These are phyloP conservation scores for Aythya baeri DNA, from an alignment of 2,113 vertebrate species.

Conservation along the genomic window DNA sequence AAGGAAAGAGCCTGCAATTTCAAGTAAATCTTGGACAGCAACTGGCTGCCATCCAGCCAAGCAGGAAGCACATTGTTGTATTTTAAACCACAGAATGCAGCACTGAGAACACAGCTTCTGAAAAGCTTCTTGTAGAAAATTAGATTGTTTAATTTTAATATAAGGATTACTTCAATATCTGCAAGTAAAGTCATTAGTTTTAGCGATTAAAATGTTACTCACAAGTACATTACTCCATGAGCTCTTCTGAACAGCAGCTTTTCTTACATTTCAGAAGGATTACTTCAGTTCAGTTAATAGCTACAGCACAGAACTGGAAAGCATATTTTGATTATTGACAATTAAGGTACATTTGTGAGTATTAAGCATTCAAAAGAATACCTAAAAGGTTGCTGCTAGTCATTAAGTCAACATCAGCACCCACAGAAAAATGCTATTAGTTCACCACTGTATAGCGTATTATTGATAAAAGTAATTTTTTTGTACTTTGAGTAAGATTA, in stretches of 20 bases:
- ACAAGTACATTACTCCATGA: not conserved
- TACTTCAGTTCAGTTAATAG: conserved; percentile 5
- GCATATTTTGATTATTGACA: not conserved
- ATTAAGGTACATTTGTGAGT: not conserved
- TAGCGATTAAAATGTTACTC: not conserved
- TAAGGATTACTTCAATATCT: not conserved
- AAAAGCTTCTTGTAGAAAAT: not conserved
- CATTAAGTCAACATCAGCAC: not conserved
- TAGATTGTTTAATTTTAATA: conserved; percentile 1
- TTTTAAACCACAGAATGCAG: not conserved
- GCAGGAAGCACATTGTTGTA: not conserved
- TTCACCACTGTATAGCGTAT: not conserved
- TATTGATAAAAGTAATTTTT: not conserved
- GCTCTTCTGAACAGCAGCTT: not conserved
- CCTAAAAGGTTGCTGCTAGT: not conserved
- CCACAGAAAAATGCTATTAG: not conserved
- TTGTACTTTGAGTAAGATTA: not conserved
- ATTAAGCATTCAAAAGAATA: not conserved
- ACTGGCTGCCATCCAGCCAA: not conserved
- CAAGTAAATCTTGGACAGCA: not conserved
- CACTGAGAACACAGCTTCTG: not conserved
- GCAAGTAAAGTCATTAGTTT: not conserved
- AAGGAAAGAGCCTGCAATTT: not conserved
- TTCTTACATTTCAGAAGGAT: not conserved
- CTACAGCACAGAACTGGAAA: not conserved